Evolutionary conservation across 2,113 vertebrate genomes (phyloP), one percentile per base, ranked within the genome.

Genomic region (Heloderma charlesbogerti): DNA sequence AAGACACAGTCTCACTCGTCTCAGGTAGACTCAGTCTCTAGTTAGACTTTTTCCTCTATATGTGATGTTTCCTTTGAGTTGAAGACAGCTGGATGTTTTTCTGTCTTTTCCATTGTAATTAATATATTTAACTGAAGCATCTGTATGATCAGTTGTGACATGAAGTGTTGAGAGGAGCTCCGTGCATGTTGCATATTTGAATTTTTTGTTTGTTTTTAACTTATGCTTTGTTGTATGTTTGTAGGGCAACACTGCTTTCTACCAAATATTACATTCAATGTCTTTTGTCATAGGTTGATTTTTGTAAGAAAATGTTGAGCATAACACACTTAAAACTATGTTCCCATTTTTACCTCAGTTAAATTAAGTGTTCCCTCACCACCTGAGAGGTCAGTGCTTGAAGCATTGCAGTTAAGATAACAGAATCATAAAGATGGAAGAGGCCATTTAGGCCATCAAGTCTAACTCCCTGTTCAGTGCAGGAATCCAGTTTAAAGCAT

Each of bases 1-100:
- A 99, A 98, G 99, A 99, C 98, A 99, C 99, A 92, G 98, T 99
- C 94, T 99, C 99, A 96, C 98, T 99, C 96, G 98, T 97, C 98
- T 99, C 99, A 99, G 99, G 99, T 99, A 99, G 93, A 78, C 15
- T 0, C 27, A 66, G 0, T 94, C 92, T 57, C 20, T 63, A 66
- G 2, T 67, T 13, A 63, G 81, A 31, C 2, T 0, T 18, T n/a
- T 18, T 5, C 4, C 0, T 0, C 9, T 66, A 88, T 3, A 2
- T 27, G 5, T 2, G 69, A 78, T 91, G 60, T 67, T 87, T 92
- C 1, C 66, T 87, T 89, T 22, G 20, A 72, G n/a, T 66, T 66
- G 84, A 15, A 82, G 43, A 2, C 43, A 87, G 31, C 1, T 88
- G 18, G 78, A 75, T 80, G 16, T 90, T 54, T 77, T 54, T 69